Base-by-base conservation (phyloP, 2,113 vertebrate genomes). In the Corvus hawaiiensis region DNA sequence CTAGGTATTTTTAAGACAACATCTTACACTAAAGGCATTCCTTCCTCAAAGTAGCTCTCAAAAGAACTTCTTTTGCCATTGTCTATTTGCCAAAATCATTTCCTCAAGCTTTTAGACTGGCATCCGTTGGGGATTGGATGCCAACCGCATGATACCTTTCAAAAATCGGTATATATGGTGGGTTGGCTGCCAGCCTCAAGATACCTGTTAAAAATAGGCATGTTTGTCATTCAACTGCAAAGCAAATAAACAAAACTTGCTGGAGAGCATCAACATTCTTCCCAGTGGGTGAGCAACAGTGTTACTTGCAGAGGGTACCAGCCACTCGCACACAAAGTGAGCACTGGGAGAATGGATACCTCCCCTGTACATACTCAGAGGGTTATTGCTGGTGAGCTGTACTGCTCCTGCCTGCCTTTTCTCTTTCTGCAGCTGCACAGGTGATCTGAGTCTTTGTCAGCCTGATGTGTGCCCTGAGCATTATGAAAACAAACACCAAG, bases 1-100 rank as follows among this genome's bases (percentile, higher is more conserved):
- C 84, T 90, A 88, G 75, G 82, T 94, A 90, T 95, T 96, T 96
- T 97, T 94, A 93, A 91, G 90, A 73, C 16, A 10, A 46, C 74
- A 61, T 93, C 87, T 90, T 93, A 76, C 10, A 15, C 39, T 55
- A 66, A 95, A 75, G 76, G 33, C 39, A 44, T 66, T 94, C 30
- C 27, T 43, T 89, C 32, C 86, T 68, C 43, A 59, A 83, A 93
- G 49, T 18, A 91, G 26, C 48, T 86, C 72, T 90, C 88, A 67
- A 90, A 93, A 78, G 33, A 90, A 15, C 43, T 85, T 90, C 84
- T 77, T 68, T 94, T 75, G 68, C 52, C 75, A 80, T 93, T 93
- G 79, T 74, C 82, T 85, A 16, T 88, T 92, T 67, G 39, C 76
- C 83, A 89, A 48, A 95, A 87, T 83, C 6, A 77, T 48, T 20